Base-by-base conservation (phyloP, 1,140 invertebrate species). In the Hydropsyche tenuis region DNA sequence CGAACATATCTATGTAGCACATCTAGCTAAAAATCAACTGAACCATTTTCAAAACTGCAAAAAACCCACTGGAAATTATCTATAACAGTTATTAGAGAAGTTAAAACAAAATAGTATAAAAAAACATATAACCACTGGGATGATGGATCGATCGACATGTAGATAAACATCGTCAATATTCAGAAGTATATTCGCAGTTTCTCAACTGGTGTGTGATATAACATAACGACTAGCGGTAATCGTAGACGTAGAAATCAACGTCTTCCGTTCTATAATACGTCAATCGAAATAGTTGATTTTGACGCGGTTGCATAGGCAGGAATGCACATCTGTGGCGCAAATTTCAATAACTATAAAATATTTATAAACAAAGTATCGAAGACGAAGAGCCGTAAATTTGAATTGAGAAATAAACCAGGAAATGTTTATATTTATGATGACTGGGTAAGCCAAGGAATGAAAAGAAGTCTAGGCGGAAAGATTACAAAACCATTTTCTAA, bases 191-290 rank as follows among this genome's bases (percentile, higher is more conserved):
- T 25, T 53, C 23, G 56, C 20, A 7, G 22, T 60, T 60, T 60
- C 56, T 60, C n/a, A 27, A 60, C 56, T 5, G 22, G 11, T 60
- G 11, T 60, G n/a, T 60, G 56, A 60, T 27, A 60, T 60, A 60
- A 60, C 56, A 22, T 12, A 60, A 60, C 23, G 56, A n/a, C 9
- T 23, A 23, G 20, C 56, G 56, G 23, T 60, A 60, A 25, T 60
- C 56, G 51, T 7, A 7, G 51, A 53, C 20, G 56, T 60, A 6
- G 22, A 60, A 60, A 60, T 60, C 23, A 14, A 20, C 22, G 56
- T 27, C 56, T 60, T 60, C 56, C 56, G 56, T 60, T 60, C 22
- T n/a, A n/a, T n/a, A n/a, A n/a, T 11, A 14, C 56, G 23, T 60
- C 56, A 60, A 25, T 60, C 56, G 12, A 60, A 27, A 22, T 11